Percentiles rank a stretch among this genome's conserved stretches.
phyloP scores from a whole-genome alignment of 2,113 vertebrate species.

The Ictalurus punctatus region DNA sequence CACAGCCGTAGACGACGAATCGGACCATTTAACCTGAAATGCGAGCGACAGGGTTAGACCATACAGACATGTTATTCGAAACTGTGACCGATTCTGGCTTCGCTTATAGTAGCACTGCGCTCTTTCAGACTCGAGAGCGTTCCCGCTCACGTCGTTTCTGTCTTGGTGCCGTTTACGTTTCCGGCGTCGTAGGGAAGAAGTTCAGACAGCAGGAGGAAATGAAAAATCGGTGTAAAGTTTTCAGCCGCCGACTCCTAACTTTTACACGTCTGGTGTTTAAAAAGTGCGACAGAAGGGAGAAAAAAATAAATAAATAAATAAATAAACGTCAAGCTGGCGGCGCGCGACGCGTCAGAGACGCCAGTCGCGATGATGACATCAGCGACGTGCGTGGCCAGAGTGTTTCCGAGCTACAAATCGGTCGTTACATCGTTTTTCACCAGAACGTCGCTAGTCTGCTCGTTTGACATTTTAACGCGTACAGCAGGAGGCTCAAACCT shows the following conservation, averaged over 20 bases:
- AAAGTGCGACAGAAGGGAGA: neutral
- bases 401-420: neutral
- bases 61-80: neutral
- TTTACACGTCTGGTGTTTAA: neutral
- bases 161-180: neutral
- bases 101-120: neutral
- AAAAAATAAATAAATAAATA: neutral
- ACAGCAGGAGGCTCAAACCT: neutral
- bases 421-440: neutral
- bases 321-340: fast-evolving
- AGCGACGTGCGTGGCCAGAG: neutral
- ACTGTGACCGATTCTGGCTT: neutral
- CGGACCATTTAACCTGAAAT: constrained; percentile 82
- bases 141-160: neutral
- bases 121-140: neutral
- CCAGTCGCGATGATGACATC: neutral
- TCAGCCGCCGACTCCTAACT: neutral
- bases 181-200: neutral
- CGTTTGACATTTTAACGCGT: neutral
- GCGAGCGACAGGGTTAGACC: constrained; percentile 39
- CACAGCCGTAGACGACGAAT: constrained; percentile 80
- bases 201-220: neutral
- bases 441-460: neutral
- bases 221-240: neutral
- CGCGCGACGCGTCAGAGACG: neutral